Evolutionary conservation across 2,888 invertebrate genomes (phyloP), one percentile per base, ranked within the genome.

Genomic region (Mechanitis mazaeus): DNA sequence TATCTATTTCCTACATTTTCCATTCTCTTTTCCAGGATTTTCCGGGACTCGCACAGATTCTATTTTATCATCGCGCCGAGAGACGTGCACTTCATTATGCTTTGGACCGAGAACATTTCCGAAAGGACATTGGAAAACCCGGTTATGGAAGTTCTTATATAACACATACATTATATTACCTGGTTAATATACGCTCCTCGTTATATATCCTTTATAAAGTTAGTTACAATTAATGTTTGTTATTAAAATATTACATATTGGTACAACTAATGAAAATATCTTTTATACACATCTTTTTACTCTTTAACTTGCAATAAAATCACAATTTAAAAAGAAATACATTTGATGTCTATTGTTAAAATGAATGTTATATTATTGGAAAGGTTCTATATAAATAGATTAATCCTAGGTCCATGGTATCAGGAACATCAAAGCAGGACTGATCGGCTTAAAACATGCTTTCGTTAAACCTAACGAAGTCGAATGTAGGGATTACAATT

Each of bases 11-110:
- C 61, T 58, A 56, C 56, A 61, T 65, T 67, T 66, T 68, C 69
- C 69, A 70, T 72, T 75, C 74, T 73, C 78, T 81, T 83, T 85
- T 81, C 85, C 84, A 76, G 81, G 83, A 84, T 84, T 84, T 83
- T 80, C 80, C 78, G 68, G 77, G 78, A 79, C 80, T 74, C 71
- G 74, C 75, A 73, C 74, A 73, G 73, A 80, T 78, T 78, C 78
- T 75, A 80, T 79, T 82, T 76, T 77, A 76, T 79, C 76, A 77
- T 69, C 65, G 67, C 54, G n/a, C 59, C 35, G 59, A 46, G 59
- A 63, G 63, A 59, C 53, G 54, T 63, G 54, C 56, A 59, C 63
- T 59, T 63, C 35, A 45, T 58, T 61, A 64, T 58, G 28, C 33
- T 54, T 42, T 31, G 9, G 57, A 50, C 47, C 55, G 12, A 61